Evolutionary conservation across 1,140 invertebrate species (phyloP).

Genomic region (Centruroides vittatus): DNA sequence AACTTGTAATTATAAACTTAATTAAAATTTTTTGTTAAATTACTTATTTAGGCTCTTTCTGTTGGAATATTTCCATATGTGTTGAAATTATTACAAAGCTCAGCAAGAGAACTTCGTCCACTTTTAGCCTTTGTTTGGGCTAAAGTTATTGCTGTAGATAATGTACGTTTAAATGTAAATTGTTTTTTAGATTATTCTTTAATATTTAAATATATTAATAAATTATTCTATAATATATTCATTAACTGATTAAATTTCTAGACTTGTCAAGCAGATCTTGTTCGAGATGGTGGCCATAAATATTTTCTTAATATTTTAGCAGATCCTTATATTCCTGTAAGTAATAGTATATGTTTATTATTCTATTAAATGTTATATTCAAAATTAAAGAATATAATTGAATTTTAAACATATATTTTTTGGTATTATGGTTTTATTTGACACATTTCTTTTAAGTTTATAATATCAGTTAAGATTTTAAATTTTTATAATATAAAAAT

Average conservation of each 20-base stretch:
- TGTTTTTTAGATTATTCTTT: no score
- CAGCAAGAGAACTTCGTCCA: constrained; percentile 76
- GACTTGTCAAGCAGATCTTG: constrained; percentile 87
- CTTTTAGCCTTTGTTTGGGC: constrained; percentile 97
- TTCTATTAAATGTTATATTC: no score
- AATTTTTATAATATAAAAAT: no score
- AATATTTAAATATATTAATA: no score
- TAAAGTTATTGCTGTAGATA: constrained; percentile 94
- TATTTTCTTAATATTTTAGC: constrained; percentile 84
- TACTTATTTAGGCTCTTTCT: constrained; percentile 51
- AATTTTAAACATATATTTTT: no score
- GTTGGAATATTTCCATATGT: constrained; percentile 99
- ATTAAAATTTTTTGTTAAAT: not conserved
- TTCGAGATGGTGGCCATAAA: constrained; percentile 86
- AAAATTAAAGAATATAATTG: no score
- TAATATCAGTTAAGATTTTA: no score
- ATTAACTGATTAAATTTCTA: constrained; percentile 24
- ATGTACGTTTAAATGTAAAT: constrained; percentile 41
- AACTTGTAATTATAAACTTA: not conserved
- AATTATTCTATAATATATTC: not conserved
- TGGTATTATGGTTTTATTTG: no score
- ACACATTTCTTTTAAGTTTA: no score
- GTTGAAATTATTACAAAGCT: constrained; percentile 85
- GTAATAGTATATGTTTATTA: constrained; percentile 19
- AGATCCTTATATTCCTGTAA: constrained; percentile 64